Base-by-base conservation (phyloP, 2,113 vertebrate genomes). In the Calyptommatus sinebrachiatus region DNA sequence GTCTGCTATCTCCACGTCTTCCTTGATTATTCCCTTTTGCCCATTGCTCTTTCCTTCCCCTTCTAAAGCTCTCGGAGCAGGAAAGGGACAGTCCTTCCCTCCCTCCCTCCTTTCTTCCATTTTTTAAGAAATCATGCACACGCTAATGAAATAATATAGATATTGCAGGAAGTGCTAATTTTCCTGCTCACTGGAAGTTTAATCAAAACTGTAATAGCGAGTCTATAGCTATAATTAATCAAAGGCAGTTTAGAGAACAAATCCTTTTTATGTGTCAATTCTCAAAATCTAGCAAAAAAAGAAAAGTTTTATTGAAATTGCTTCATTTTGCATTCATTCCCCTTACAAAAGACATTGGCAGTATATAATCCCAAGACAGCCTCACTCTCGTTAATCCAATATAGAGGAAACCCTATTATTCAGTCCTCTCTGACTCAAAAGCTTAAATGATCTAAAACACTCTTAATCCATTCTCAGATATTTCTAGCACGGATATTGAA, bases 171-270 rank as follows among this genome's bases (percentile, higher is more conserved):
- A 92, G 85, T 79, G 82, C 85, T 90, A 87, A 90, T 94, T 93
- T 91, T 93, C 89, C 87, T 91, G 76, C 89, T 91, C 86, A 84
- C 84, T 91, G 81, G 88, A 90, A 88, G 81, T 91, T 92, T 90
- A 89, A 88, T 86, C 91, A 79, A 71, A 92, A 92, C 85, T 80
- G 78, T 87, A 85, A 84, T 83, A 85, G 89, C 90, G 92, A 84
- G 81, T 87, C 86, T 81, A 74, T 91, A 91, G 88, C 85, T 88
- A 87, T 87, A 92, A 94, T 92, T 91, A 93, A 93, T 93, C 94
- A 90, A 63, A 87, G 2, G 57, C 14, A 22, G 84, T 82, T 87
- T 90, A 31, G 88, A 35, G 26, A 91, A 86, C 11, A 31, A 66
- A 83, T 89, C 87, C 80, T 87, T 90, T 90, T 67, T 88, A 91